Conservation (phyloP, 2,797 vertebrate genomes). For the Scleropages formosus region DNA sequence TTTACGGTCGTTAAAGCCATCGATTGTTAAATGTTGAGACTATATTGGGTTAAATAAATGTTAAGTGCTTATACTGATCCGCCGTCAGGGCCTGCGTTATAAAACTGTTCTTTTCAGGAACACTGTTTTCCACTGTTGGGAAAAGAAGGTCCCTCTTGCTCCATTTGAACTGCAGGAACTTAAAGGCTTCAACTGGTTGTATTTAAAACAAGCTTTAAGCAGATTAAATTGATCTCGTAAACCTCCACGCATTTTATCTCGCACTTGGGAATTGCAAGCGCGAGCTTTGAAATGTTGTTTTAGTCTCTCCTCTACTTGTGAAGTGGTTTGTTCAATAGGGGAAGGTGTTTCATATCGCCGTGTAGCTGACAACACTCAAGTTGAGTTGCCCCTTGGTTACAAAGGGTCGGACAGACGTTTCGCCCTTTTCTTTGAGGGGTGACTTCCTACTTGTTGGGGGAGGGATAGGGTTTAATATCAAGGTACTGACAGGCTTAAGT, state of each 20-base stretch:
- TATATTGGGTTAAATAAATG: constrained; percentile 14
- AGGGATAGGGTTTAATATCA: constrained; percentile 50
- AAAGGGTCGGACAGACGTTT: constrained; percentile 44
- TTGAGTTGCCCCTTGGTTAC: constrained; percentile 55
- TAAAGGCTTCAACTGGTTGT: constrained; percentile 8
- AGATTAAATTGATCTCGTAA: constrained; percentile 37
- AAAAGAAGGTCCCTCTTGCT: constrained; percentile 11
- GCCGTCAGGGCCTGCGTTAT: neutral
- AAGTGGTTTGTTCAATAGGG: constrained; percentile 55
- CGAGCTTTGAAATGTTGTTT: constrained; percentile 16
- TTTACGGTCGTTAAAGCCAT: constrained; percentile 35
- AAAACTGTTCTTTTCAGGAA: constrained; percentile 7
- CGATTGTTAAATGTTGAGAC: constrained; percentile 28
- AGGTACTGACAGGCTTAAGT: constrained; percentile 52
- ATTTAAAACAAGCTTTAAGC: constrained; percentile 25
- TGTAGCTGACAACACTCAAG: constrained; percentile 62
- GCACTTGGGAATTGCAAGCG: constrained; percentile 13
- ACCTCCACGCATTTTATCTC: constrained; percentile 36
- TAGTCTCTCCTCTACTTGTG: constrained; percentile 42
- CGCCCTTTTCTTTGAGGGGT: constrained; percentile 44
- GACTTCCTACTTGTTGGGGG: constrained; percentile 44
- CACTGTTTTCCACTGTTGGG: constrained; percentile 22
- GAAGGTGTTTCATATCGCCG: constrained; percentile 70
- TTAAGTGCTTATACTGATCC: constrained; percentile 26
- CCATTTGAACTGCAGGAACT: constrained; percentile 36